A percentile compares a stretch with the other conserved stretches of the same genome.
phyloP scores from a whole-genome alignment of 2,113 vertebrate genomes.

The Erythrocercus mccallii region DNA sequence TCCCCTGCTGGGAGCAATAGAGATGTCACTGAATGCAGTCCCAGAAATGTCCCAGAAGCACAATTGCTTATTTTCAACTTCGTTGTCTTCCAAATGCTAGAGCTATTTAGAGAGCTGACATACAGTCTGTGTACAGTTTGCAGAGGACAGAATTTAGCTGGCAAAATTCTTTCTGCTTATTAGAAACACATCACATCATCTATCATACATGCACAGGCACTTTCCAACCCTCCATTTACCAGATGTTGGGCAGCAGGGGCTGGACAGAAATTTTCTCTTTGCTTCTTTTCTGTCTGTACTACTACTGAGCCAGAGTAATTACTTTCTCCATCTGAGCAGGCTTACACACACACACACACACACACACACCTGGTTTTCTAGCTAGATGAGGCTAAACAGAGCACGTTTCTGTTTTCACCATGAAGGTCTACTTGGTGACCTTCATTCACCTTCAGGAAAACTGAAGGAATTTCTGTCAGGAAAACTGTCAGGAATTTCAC shows the following conservation, averaged over 20 bases:
- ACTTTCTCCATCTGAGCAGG: neutral
- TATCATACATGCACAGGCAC: neutral
- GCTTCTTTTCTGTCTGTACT: neutral
- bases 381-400: neutral
- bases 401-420: neutral
- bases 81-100: neutral
- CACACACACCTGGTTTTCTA: neutral
- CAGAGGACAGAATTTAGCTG: neutral
- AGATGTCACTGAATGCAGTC: neutral
- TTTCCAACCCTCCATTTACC: neutral
- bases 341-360: neutral
- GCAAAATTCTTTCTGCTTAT: conserved; percentile 11
- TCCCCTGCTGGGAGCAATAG: neutral
- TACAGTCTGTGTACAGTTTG: neutral
- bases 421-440: accelerated
- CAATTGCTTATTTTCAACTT: neutral
- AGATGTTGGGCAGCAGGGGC: conserved; percentile 1
- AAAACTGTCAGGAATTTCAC: neutral
- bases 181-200: conserved; percentile 7
- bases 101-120: neutral
- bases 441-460: neutral
- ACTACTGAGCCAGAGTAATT: neutral
- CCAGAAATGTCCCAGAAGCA: neutral
- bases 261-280: neutral
- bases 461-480: too few species aligned